Base-by-base conservation (phyloP, 2,888 invertebrate genomes). In the Melitaea athalia region DNA sequence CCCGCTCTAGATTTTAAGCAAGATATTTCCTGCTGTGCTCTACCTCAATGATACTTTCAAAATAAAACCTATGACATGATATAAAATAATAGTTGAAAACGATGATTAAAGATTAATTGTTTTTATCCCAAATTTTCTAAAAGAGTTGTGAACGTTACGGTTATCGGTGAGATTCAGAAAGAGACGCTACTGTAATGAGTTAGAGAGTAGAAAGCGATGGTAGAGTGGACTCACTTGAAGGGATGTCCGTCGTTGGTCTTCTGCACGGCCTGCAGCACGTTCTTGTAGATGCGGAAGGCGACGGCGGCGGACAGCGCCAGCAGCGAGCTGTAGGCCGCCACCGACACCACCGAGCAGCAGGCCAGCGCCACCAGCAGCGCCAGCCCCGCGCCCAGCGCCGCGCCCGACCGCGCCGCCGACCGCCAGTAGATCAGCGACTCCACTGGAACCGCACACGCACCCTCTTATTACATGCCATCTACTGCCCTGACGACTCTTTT, bases 371-470 rank as follows among this genome's bases (percentile, higher is more conserved):
- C 94, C 82, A 99, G 96, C 83, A 98, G 95, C 82, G 96, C 95
- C 84, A 99, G 94, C 78, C 97, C 96, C 78, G 96, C 96, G 85
- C 98, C 98, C 88, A 99, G 98, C 76, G 98, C 98, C 81, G 96
- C 95, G 78, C 98, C 99, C 76, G 98, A 97, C 92, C 97, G 98
- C 93, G 97, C 97, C 79, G 98, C 96, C 93, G 98, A 97, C 78
- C 99, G 96, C 99, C 99, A 99, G 94, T 99, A 99, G 89, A 99
- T 96, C 90, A 99, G 94, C 85, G 98, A 97, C 92, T 98, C 96
- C 95, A 98, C 98, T 98, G 94, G 95, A 72, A 52, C 65, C 43
- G 43, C 33, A 17, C 62, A 53, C n/a, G 33, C 59, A 33, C 47
- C 10, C 11, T 17, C 15, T 6, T 12, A 43, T 5, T n/a, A 17